A percentile compares a stretch with the other conserved stretches of the same genome.
Conservation (phyloP, 1,140 invertebrate genomes). For the Gerris buenoi region DNA sequence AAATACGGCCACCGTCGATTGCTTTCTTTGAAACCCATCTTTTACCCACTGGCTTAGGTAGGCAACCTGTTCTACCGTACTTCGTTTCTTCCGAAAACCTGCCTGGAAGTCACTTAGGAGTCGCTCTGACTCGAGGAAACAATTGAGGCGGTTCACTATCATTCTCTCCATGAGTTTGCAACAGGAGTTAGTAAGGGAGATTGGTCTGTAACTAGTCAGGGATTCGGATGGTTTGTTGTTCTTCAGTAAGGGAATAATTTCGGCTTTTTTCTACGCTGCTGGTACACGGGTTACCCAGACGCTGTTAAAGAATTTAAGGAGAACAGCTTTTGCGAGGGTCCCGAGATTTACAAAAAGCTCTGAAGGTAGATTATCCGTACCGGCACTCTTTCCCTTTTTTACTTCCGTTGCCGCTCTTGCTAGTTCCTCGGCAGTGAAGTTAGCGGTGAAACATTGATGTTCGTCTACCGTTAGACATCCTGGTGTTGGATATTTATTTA, state of each 20-base stretch:
- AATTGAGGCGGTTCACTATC: no score
- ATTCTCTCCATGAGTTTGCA: no score
- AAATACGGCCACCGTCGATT: slow-evolving; percentile 5
- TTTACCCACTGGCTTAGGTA: not conserved
- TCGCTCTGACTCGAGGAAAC: no score
- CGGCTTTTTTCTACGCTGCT: no score
- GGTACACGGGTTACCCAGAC: no score
- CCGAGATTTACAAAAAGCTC: not conserved
- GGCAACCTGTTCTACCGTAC: not conserved
- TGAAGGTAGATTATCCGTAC: not conserved
- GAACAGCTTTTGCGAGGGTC: no score
- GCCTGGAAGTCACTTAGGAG: no score
- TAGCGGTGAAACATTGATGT: not conserved
- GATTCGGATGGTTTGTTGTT: no score
- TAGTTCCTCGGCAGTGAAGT: not conserved
- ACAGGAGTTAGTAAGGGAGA: no score
- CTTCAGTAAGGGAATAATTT: no score
- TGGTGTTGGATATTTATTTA: not conserved
- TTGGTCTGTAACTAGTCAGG: no score
- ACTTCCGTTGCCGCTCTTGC: not conserved
- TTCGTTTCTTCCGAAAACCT: not conserved
- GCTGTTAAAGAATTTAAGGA: no score
- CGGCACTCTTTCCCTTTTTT: not conserved
- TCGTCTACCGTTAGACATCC: not conserved
- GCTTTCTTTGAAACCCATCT: not conserved